These are phyloP conservation scores for Aspidapion aeneum DNA, from an alignment of 2,888 invertebrate species.

Conservation along the genomic window DNA sequence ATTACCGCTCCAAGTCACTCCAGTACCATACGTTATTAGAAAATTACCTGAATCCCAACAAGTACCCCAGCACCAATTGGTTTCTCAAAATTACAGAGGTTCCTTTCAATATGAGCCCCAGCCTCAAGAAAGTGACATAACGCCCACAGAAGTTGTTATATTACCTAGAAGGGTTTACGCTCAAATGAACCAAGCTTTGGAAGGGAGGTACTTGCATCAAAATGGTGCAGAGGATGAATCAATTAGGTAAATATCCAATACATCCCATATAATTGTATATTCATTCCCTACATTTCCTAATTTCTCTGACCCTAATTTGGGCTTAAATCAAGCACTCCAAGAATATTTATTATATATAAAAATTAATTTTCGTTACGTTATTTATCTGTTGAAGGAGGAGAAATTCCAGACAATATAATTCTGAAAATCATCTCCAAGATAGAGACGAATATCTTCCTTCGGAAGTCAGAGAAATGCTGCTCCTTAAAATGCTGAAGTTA, in stretches of 20 bases:
- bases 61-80: neutral
- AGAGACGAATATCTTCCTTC: conserved; percentile 61
- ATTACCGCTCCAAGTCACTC: neutral
- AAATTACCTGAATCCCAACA: conserved; percentile 6
- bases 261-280: too few species aligned
- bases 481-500: conserved; percentile 68
- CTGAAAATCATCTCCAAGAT: conserved; percentile 16
- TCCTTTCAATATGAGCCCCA: neutral
- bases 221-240: neutral
- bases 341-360: too few species aligned
- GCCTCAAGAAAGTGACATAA: neutral
- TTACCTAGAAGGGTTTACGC: neutral
- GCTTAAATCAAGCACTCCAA: too few species aligned
- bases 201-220: neutral
- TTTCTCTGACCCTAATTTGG: too few species aligned
- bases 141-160: neutral
- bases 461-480: conserved; percentile 66
- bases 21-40: neutral
- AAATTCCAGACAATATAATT: neutral
- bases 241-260: neutral
- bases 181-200: neutral
- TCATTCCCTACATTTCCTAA: too few species aligned
- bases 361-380: too few species aligned
- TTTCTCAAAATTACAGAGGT: neutral
- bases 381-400: neutral